phyloP scores from a whole-genome alignment of 2,113 vertebrate genomes.

The Oxyura jamaicensis region DNA sequence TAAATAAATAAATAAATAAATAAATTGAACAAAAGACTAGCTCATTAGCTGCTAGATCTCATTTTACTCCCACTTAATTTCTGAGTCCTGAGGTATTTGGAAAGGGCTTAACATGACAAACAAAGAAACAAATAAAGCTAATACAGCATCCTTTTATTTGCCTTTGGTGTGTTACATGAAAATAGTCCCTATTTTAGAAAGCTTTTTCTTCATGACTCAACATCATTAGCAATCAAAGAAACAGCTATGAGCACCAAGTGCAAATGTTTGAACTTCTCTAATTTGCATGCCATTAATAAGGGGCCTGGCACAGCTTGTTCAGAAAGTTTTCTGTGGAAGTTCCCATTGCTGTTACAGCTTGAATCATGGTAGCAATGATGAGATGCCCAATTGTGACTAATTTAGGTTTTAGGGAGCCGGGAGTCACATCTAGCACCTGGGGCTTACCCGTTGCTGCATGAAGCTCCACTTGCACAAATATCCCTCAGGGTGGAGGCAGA shows the following conservation, averaged over 20 bases:
- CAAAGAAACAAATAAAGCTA: background rate
- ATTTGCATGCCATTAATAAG: conserved; percentile 39
- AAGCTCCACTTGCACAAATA: background rate
- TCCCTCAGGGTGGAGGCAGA: background rate
- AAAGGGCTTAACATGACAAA: background rate
- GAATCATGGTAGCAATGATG: background rate
- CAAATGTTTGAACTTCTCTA: conserved; percentile 54
- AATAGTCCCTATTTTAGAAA: conserved; percentile 35
- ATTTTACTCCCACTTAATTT: conserved; percentile 22
- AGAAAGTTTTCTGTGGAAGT: conserved; percentile 27
- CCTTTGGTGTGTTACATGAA: conserved; percentile 42
- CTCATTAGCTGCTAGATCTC: conserved; percentile 20
- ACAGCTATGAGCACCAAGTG: conserved; percentile 17
- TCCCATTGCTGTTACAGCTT: background rate
- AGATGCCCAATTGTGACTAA: background rate
- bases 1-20: background rate
- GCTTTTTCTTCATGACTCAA: conserved; percentile 32
- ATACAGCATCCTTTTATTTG: conserved; percentile 14
- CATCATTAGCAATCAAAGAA: conserved; percentile 60
- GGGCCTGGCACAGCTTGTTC: background rate
- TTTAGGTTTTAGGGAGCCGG: background rate
- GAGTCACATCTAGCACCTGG: background rate
- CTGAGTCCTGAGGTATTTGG: conserved; percentile 24
- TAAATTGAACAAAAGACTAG: background rate
- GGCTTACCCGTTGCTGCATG: fast-evolving